phyloP scores from a whole-genome alignment of 2,113 vertebrate genomes.

The Camelus dromedarius region DNA sequence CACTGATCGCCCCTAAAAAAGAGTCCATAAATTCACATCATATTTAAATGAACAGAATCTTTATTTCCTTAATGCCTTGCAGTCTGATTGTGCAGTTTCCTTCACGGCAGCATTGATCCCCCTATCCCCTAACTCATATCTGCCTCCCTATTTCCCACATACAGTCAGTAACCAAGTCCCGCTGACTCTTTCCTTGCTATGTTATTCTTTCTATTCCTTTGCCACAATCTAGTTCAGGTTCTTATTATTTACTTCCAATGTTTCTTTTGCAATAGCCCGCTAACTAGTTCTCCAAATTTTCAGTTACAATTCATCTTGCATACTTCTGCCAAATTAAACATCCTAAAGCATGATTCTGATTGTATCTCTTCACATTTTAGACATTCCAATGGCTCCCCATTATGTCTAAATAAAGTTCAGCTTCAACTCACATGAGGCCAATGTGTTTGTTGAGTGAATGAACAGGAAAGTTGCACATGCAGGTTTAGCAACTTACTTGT shows the following conservation, averaged over 20 bases:
- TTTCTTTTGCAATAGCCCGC: constrained; percentile 3
- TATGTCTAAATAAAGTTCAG: constrained; percentile 56
- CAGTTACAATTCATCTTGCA: constrained; percentile 9
- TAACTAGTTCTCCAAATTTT: neutral
- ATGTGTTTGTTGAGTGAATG: constrained; percentile 45
- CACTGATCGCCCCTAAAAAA: neutral
- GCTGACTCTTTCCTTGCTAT: neutral
- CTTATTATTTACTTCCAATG: neutral
- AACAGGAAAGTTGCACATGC: neutral
- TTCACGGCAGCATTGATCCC: neutral
- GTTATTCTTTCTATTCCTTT: neutral
- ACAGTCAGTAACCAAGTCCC: neutral
- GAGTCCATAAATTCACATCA: neutral
- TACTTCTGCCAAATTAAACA: constrained; percentile 57
- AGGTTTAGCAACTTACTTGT: neutral
- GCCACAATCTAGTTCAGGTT: neutral
- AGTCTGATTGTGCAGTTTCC: neutral
- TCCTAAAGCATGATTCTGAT: constrained; percentile 62
- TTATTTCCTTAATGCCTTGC: neutral
- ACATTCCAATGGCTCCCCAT: constrained; percentile 47
- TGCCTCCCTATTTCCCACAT: neutral
- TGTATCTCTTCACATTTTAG: constrained; percentile 50
- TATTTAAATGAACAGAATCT: neutral
- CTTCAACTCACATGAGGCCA: neutral
- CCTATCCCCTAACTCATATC: neutral